Evolutionary conservation across 64 coral and sea anemone genomes (phyloP).

Genomic region (Stichodactyla helianthus): DNA sequence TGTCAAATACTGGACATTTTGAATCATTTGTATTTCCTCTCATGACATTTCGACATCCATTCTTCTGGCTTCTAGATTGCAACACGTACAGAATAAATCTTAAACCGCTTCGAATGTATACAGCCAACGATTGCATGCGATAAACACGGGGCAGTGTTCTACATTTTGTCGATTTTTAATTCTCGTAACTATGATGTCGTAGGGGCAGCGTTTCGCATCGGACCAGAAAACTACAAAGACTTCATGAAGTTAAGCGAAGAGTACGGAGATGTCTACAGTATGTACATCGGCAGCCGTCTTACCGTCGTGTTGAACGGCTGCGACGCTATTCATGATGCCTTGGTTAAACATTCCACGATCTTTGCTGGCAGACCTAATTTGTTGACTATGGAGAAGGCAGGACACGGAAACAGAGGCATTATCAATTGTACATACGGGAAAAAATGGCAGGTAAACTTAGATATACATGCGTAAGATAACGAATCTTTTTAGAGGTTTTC

Average conservation of each 20-base stretch:
- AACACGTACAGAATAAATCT: too few relatives aligned
- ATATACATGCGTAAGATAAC: too few relatives aligned
- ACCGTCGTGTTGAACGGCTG: constrained; percentile 64
- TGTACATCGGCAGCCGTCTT: constrained; percentile 61
- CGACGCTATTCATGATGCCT: constrained; percentile 50
- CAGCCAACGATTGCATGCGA: too few relatives aligned
- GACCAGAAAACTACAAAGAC: constrained; percentile 41
- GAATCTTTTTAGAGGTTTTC: too few relatives aligned
- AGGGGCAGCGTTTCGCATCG: constrained; percentile 70
- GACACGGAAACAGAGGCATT: constrained; percentile 25
- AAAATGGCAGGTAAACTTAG: constrained; percentile 27
- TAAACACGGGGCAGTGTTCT: too few relatives aligned
- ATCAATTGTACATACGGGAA: constrained; percentile 9
- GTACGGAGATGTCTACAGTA: constrained; percentile 68
- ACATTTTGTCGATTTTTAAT: too few relatives aligned
- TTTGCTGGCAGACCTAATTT: constrained; percentile 64
- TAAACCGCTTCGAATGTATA: too few relatives aligned
- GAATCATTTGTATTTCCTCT: too few relatives aligned
- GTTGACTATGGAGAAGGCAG: constrained; percentile 38
- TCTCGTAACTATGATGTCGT: background rate
- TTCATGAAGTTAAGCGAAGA: constrained; percentile 58
- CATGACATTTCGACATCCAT: too few relatives aligned
- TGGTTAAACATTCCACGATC: constrained; percentile 61
- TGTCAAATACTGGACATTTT: too few relatives aligned
- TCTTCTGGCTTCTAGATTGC: too few relatives aligned